Evolutionary conservation across 2,888 invertebrate genomes (phyloP), one percentile per base, ranked within the genome.

Genomic region (Luperina testacea): DNA sequence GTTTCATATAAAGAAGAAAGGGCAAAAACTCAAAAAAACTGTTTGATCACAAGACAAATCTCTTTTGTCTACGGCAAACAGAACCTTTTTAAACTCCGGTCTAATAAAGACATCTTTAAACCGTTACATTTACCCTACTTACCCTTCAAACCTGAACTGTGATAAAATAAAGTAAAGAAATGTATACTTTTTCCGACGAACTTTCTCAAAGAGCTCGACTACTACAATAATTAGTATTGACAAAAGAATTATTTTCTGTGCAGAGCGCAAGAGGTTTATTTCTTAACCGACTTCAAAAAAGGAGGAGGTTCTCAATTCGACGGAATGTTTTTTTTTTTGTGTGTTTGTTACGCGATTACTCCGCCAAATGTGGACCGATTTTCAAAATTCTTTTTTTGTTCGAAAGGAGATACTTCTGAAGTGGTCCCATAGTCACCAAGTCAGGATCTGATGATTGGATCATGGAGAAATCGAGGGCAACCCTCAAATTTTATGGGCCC

Each of bases 141-240:
- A 53, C 5, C 11, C 5, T 65, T 32, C 13, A 32, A 77, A 65
- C 20, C 2, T 0, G 15, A 65, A n/a, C 15, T 48, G 17, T 8
- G 24, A 77, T 65, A 65, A 77, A 77, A 77, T 59, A 68, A 77
- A 77, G 24, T 27, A 51, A 74, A 63, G 20, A 38, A 57, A 2
- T 24, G 20, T 20, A 17, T 27, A 42, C 38, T 77, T 77, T 51
- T n/a, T 48, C 5, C 24, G 9, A 17, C 17, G 27, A 42, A 77
- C 27, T 77, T 59, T 27, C 48, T 59, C 59, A 77, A 77, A 77
- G 78, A 77, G 17, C n/a, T 48, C 27, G 17, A 8, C 17, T 77
- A 20, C 57, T 48, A 17, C 24, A 48, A 48, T 77, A 77, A 77
- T 77, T 77, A 77, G 57, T 77, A 59, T 77, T 77, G 77, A 77